Conservation (phyloP, 2,113 vertebrate species). For the Paracanthobrama guichenoti region DNA sequence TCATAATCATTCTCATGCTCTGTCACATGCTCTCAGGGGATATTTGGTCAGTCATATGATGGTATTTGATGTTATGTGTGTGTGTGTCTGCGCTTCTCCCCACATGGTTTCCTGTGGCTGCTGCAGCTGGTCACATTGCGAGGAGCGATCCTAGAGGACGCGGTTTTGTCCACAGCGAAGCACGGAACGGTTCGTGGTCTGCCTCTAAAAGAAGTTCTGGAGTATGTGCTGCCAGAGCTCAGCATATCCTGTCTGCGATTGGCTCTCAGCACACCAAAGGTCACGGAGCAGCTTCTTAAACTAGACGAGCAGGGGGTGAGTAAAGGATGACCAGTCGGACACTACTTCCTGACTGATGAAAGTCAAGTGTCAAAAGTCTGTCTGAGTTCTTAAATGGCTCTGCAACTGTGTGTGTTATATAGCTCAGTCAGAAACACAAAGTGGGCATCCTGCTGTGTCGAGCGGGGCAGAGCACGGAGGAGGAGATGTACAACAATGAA, state of each 20-base stretch:
- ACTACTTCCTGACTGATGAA: background rate
- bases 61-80: background rate
- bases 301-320: constrained; percentile 93
- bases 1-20: constrained; percentile 18
- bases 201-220: constrained; percentile 85
- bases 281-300: constrained; percentile 92
- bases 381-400: too few species aligned
- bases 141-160: constrained; percentile 87
- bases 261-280: constrained; percentile 82
- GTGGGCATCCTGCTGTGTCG: constrained; percentile 94
- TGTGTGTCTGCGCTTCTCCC: background rate
- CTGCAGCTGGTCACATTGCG: constrained; percentile 85
- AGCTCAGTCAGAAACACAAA: constrained; percentile 93
- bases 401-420: background rate
- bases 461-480: constrained; percentile 90
- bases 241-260: constrained; percentile 84
- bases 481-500: constrained; percentile 99
- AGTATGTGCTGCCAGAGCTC: constrained; percentile 86
- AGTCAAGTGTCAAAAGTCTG: background rate
- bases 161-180: constrained; percentile 81
- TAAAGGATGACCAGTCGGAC: background rate
- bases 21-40: background rate
- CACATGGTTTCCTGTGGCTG: background rate
- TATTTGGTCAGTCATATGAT: constrained; percentile 17
- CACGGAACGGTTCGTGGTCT: constrained; percentile 85